Base-by-base conservation (phyloP, 2,113 vertebrate genomes). In the Manacus vitellinus region DNA sequence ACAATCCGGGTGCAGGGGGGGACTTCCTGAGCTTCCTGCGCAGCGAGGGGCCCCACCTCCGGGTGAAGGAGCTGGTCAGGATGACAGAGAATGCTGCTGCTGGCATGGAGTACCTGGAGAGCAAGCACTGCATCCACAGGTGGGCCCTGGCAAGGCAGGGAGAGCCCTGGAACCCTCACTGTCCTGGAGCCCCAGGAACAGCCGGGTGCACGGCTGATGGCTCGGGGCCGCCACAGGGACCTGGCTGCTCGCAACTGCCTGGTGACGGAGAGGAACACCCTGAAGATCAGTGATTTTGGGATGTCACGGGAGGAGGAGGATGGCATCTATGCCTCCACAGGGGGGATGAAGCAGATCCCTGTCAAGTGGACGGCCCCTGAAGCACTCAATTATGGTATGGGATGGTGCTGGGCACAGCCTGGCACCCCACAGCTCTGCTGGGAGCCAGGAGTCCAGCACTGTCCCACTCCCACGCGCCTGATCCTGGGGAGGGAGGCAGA, bases 271-370 rank as follows among this genome's bases (percentile, higher is more conserved):
- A 97, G 98, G 85, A 99, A 99, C 5, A 33, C 97, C 19, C 97
- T 99, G 93, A 99, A 99, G 98, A 99, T 99, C 98, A 99, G 99
- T 12, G 99, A 99, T 96, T 99, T 99, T 8, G 99, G 99, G 80
- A 99, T 99, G 99, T 99, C 99, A 8, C 98, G 99, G 30, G 98
- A 99, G 90, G 98, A 99, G 76, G 98, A 99, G 7, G 99, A 99
- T 1, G 99, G 99, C 0, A 55, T 99, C 72, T 99, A 99, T 4
- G 98, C 99, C 8, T 98, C 99, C 67, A 98, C 99, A 0, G 99
- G 99, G 0, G 98, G 99, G 41, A 98, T 99, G 97, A 98, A 98
- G 96, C 99, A 99, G 96, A 98, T 99, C 80, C 99, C 99, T 0
- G 98, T 99, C 87, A 99, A 99, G 95, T 99, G 99, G 99, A 99